Evolutionary conservation across 2,113 vertebrate species (phyloP), one percentile per base, ranked within the genome.

Genomic region (Platichthys flesus): DNA sequence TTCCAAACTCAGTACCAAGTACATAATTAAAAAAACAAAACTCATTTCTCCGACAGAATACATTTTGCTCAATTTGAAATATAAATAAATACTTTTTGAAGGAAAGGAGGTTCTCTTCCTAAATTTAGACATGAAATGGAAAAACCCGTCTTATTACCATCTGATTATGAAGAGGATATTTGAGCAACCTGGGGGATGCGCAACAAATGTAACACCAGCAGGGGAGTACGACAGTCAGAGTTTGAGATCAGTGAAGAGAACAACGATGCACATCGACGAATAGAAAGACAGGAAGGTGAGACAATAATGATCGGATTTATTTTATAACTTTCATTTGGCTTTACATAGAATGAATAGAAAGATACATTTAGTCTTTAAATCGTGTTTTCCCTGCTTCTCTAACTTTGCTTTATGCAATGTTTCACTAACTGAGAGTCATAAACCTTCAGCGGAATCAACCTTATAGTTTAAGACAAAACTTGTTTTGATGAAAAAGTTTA

Each of bases 271-370:
- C 35, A 9, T 26, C 63, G 8, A 49, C 26, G 23, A 54, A 24
- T 28, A 71, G 10, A 65, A n/a, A 55, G 1, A 5, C 42, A 35
- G 20, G 5, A 63, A 80, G 87, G 88, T 91, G 31, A 88, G 83
- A 76, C 2, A 59, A 9, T 18, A 5, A 58, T 28, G 15, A 20
- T 0, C 1, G 12, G 52, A 54, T 54, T 54, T 54, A 21, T 21
- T 54, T 54, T 21, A 54, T n/a, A n/a, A 9, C 9, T 54, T 56
- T 56, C 24, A 49, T 47, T 55, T 59, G 12, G 21, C 18, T 47
- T 52, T 35, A 56, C 4, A 5, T 54, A 7, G 28, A 60, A 60
- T 35, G 16, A 35, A 60, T 60, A 60, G 0, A 55, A 3, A 35
- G 8, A 35, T 20, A 2, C 7, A 9, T 18, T 31, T 49, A 47